These are phyloP conservation scores for Sclerodermus sp. DNA, from an alignment of 2,888 invertebrate species.

Conservation along the genomic window DNA sequence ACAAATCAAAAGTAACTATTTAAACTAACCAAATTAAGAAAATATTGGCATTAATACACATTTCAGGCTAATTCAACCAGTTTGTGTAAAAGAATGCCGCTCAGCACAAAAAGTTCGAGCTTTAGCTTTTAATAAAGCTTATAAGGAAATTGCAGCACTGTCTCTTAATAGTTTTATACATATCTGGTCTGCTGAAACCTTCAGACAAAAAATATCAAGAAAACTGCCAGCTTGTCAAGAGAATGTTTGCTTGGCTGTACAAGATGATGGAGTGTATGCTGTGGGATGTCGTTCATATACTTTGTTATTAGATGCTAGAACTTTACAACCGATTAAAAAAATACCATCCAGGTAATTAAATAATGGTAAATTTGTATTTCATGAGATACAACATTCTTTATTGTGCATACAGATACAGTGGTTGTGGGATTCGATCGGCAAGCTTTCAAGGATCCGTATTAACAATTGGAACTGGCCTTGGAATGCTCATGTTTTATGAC, in stretches of 20 bases:
- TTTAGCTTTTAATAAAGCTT: constrained; percentile 81
- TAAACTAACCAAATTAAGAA: background rate
- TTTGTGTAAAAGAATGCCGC: constrained; percentile 76
- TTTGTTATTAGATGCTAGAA: constrained; percentile 84
- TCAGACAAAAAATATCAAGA: constrained; percentile 82
- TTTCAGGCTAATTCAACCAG: constrained; percentile 60
- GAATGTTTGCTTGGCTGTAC: constrained; percentile 88
- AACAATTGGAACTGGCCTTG: constrained; percentile 91
- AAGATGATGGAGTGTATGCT: constrained; percentile 86
- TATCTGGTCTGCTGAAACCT: constrained; percentile 88
- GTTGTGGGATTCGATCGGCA: constrained; percentile 89
- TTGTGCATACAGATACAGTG: constrained; percentile 71
- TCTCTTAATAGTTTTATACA: constrained; percentile 93
- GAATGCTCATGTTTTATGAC: constrained; percentile 92
- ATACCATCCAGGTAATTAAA: constrained; percentile 55
- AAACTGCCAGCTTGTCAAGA: constrained; percentile 89
- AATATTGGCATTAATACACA: background rate
- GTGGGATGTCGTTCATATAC: constrained; percentile 94
- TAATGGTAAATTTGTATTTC: constrained; percentile 11
- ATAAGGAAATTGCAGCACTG: constrained; percentile 86
- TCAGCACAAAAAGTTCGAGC: constrained; percentile 82
- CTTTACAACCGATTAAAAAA: constrained; percentile 68
- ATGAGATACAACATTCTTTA: too few relatives aligned
- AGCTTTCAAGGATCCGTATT: constrained; percentile 88
- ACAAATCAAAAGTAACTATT: background rate